These are phyloP conservation scores for Nycticorax nycticorax DNA, from an alignment of 2,113 vertebrate genomes.

Conservation along the genomic window DNA sequence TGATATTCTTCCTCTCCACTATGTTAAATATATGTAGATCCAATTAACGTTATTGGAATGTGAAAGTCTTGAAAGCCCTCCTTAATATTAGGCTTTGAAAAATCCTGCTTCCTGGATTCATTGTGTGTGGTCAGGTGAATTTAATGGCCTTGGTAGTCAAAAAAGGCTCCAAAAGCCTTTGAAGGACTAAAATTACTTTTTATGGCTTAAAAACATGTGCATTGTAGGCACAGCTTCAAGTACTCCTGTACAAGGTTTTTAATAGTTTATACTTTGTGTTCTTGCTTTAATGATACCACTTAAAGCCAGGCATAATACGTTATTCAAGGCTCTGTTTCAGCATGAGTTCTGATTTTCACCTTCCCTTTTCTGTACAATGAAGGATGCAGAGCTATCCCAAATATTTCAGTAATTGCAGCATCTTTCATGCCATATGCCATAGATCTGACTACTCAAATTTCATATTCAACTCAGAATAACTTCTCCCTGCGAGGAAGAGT, in stretches of 20 bases:
- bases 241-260: background rate
- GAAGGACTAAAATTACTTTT: background rate
- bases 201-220: background rate
- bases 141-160: background rate
- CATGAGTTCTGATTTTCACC: background rate
- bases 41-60: background rate
- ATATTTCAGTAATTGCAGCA: background rate
- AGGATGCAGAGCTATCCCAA: background rate
- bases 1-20: background rate
- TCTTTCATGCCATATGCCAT: accelerated
- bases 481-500: accelerated
- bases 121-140: background rate
- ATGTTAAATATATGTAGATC: background rate
- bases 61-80: background rate
- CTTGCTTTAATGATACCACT: background rate
- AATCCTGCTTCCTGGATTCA: background rate
- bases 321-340: background rate
- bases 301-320: background rate
- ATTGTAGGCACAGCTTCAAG: background rate
- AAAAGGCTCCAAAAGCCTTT: background rate
- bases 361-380: background rate
- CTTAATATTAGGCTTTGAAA: background rate
- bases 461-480: background rate
- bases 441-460: background rate
- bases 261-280: background rate